A percentile compares a stretch with the other conserved stretches of the same genome.
Evolutionary conservation across 2,797 vertebrate species (phyloP).

Genomic region (Argyrosomus regius): DNA sequence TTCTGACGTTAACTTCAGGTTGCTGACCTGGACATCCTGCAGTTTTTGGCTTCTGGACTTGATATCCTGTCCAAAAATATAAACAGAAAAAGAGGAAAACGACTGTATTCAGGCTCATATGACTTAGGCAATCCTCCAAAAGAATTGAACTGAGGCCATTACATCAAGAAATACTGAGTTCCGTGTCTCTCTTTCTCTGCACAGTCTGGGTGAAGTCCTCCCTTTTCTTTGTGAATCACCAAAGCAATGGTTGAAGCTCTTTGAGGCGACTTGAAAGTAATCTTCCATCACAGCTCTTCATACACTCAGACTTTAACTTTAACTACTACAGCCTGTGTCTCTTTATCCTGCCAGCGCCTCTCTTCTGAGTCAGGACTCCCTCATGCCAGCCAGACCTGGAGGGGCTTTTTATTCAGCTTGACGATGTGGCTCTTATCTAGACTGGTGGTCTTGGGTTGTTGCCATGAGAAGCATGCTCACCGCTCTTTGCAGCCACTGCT

Average conservation of each 20-base stretch:
- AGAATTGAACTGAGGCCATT: not conserved
- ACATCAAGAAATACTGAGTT: not conserved
- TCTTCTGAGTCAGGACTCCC: constrained; percentile 60
- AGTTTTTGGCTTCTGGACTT: not conserved
- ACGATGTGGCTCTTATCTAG: constrained; percentile 58
- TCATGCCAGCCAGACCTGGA: constrained; percentile 45
- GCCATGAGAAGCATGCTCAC: constrained; percentile 52
- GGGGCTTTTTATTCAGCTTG: constrained; percentile 52
- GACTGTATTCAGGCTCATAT: not conserved
- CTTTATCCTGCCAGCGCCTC: constrained; percentile 46
- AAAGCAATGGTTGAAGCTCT: constrained; percentile 14
- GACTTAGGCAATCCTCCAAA: not conserved
- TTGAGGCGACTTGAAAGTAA: constrained; percentile 21
- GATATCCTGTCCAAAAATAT: not conserved
- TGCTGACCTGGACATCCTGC: constrained; percentile 29
- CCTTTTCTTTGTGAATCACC: not conserved
- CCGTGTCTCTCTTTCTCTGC: constrained; percentile 4
- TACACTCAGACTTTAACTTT: constrained; percentile 16
- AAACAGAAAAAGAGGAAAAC: constrained; percentile 6
- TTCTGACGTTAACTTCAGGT: constrained; percentile 11
- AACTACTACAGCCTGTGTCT: constrained; percentile 42
- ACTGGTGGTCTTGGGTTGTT: constrained; percentile 45
- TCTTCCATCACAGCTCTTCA: constrained; percentile 39
- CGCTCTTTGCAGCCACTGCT: constrained; percentile 31
- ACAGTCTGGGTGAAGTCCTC: not conserved